Evolutionary conservation across 2,888 invertebrate species (phyloP).

Genomic region (Lithophane ornitopus): DNA sequence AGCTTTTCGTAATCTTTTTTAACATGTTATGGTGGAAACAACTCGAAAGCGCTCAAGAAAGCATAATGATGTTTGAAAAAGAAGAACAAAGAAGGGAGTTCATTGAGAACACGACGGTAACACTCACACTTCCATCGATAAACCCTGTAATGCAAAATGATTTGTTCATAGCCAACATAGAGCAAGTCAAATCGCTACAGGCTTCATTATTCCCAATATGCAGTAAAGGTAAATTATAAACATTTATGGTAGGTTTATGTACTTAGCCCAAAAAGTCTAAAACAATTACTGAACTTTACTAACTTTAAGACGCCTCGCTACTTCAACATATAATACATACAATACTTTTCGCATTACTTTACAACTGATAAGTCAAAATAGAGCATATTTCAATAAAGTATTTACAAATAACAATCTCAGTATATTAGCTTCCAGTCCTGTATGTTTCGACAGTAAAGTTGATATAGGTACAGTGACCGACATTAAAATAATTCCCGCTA

Average conservation of each 20-base stretch:
- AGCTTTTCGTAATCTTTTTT: slow-evolving; percentile 67
- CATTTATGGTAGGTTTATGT: slow-evolving; percentile 29
- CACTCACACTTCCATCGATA: slow-evolving; percentile 81
- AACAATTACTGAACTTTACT: slow-evolving; percentile 2
- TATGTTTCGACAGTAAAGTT: slow-evolving; percentile 7
- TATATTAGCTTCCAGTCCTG: neutral
- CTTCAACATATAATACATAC: slow-evolving; percentile 1
- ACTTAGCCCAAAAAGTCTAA: neutral
- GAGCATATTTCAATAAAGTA: neutral
- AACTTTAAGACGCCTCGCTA: neutral
- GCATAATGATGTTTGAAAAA: slow-evolving; percentile 84
- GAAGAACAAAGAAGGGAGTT: slow-evolving; percentile 84
- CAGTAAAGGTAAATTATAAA: slow-evolving; percentile 84
- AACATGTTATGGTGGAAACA: slow-evolving; percentile 90
- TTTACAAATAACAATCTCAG: slow-evolving; percentile 20
- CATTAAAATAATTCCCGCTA: slow-evolving; percentile 13
- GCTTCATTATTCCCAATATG: slow-evolving; percentile 92
- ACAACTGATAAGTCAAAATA: neutral
- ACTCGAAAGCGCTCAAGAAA: slow-evolving; percentile 81
- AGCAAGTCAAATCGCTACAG: slow-evolving; percentile 92
- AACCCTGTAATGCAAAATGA: slow-evolving; percentile 84
- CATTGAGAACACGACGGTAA: slow-evolving; percentile 82
- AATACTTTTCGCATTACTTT: neutral
- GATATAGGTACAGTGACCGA: neutral
- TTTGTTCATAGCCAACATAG: slow-evolving; percentile 84